Conservation (phyloP, 2,888 invertebrate species). For the Gymnocheta viridis region DNA sequence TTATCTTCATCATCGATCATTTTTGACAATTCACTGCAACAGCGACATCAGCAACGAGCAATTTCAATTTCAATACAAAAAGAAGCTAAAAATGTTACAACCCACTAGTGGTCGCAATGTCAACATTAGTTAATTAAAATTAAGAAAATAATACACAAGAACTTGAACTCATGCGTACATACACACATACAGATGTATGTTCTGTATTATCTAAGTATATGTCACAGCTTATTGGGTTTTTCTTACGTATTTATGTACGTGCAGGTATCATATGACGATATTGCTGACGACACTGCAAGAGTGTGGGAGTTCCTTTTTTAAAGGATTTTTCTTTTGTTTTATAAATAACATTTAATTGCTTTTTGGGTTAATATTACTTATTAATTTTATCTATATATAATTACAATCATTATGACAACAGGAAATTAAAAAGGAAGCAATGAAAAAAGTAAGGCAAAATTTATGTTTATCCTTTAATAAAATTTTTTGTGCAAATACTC, state of each 20-base stretch:
- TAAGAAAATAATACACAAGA: too few relatives aligned
- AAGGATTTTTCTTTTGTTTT: background rate
- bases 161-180: background rate
- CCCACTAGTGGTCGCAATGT: background rate
- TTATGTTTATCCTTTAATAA: background rate
- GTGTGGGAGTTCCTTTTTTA: conserved; percentile 9
- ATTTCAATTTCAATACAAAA: background rate
- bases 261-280: background rate
- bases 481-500: background rate
- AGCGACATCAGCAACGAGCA: too few relatives aligned
- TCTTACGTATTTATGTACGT: background rate
- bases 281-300: background rate
- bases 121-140: background rate
- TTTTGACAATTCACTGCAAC: too few relatives aligned
- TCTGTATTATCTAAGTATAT: too few relatives aligned
- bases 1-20: too few relatives aligned
- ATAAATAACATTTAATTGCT: background rate
- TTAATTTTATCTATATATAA: background rate
- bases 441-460: background rate
- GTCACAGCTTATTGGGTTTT: background rate
- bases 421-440: background rate
- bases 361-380: background rate
- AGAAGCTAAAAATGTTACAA: background rate
- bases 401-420: background rate
- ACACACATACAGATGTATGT: too few relatives aligned